Conservation (phyloP, 2,797 vertebrate species). For the Syngnathus rostellatus region DNA sequence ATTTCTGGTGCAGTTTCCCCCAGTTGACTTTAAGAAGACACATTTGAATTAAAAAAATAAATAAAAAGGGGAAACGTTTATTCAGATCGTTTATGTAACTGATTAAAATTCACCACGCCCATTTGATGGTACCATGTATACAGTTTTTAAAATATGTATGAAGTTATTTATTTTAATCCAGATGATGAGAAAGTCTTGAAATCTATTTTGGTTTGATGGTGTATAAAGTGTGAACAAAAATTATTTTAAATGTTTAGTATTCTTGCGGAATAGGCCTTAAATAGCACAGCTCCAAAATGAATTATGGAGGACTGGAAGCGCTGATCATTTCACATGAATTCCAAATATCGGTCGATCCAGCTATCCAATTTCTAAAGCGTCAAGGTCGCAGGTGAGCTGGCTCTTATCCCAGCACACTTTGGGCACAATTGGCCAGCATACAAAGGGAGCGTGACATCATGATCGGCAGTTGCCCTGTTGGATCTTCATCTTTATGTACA, state of each 20-base stretch:
- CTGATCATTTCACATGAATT: not conserved
- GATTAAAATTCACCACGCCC: not conserved
- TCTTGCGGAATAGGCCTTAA: not conserved
- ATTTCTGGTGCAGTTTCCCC: not conserved
- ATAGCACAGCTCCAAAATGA: not conserved
- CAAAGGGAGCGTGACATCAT: not conserved
- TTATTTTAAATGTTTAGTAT: too few relatives aligned
- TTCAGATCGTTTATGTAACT: not conserved
- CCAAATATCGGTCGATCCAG: not conserved
- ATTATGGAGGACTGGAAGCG: too few relatives aligned
- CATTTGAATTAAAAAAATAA: not conserved
- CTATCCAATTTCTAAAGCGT: not conserved
- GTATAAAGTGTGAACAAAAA: not conserved
- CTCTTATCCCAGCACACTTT: not conserved
- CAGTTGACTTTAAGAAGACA: not conserved
- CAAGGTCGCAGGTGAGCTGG: not conserved
- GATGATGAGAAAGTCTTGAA: not conserved
- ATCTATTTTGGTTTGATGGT: not conserved
- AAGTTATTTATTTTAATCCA: not conserved
- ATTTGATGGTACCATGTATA: not conserved
- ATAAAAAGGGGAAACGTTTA: not conserved
- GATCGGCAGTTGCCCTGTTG: not conserved
- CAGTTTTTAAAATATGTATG: not conserved
- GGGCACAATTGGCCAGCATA: not conserved
- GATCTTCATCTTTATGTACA: slow-evolving; percentile 1